Evolutionary conservation across 2,888 invertebrate genomes (phyloP), one percentile per base, ranked within the genome.

Genomic region (Microctonus brassicae): DNA sequence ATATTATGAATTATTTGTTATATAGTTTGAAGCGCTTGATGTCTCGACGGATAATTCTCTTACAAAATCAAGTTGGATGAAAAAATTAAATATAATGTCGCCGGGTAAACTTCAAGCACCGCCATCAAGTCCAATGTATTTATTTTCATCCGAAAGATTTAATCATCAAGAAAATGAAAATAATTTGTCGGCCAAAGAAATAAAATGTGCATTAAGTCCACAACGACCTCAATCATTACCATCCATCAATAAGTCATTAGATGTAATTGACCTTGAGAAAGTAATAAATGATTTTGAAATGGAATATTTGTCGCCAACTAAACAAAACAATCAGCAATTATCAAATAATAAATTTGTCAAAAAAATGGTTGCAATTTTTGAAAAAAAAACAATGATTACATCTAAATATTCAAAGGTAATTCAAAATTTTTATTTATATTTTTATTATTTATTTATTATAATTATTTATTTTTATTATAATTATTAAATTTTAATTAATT

Each of bases 281-380:
- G 79, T 83, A 3, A 78, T 82, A 33, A 77, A 74, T 0, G 80
- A 83, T 57, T 83, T 83, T 68, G 83, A 82, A 53, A 74, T 29
- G 17, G 77, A 74, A 5, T 81, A 75, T 53, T 60, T 75, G 36
- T 81, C 82, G 0, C 80, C 81, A 4, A 70, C 76, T 29, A 76
- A 79, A 60, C 61, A 53, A 4, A 65, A 29, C 5, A 58, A 67
- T 0, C 17, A 0, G 63, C 26, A 2, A 20, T 22, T 0, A 62
- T 55, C n/a, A 4, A 63, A 60, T 2, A 76, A 74, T 1, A 82
- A 77, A 58, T 84, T 82, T 20, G 84, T 84, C 0, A 83, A 79
- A 72, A 81, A 76, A 42, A 79, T 84, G n/a, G 82, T 84, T 5
- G 81, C 81, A 0, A 81, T 80, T 2, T 81, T 82, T 42, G 84